Percentiles rank a stretch among this genome's conserved stretches.
Evolutionary conservation across 2,113 vertebrate species (phyloP).

Genomic region (Gasterosteus nipponicus): DNA sequence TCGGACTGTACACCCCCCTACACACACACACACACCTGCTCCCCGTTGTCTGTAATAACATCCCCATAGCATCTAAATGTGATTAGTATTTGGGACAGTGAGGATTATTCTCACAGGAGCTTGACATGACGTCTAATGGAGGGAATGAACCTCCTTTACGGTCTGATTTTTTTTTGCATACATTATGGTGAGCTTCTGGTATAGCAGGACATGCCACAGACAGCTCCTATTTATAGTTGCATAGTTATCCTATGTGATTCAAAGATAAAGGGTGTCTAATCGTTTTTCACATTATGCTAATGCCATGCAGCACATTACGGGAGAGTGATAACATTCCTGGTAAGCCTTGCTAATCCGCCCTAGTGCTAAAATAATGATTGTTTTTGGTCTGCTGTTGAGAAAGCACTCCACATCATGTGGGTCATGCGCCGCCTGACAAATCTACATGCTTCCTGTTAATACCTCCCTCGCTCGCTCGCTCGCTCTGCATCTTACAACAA

Average conservation of each 20-base stretch:
- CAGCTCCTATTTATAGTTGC: slow-evolving; percentile 58
- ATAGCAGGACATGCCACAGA: slow-evolving; percentile 42
- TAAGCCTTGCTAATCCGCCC: slow-evolving; percentile 75
- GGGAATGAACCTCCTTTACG: not conserved
- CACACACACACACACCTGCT: no score
- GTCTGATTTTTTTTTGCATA: slow-evolving; percentile 19
- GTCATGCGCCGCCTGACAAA: slow-evolving; percentile 50
- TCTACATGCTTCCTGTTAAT: slow-evolving; percentile 46
- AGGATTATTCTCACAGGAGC: not conserved
- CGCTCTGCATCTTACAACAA: slow-evolving; percentile 41
- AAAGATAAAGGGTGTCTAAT: slow-evolving; percentile 73
- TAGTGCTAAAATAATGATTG: slow-evolving; percentile 78
- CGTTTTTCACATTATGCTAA: slow-evolving; percentile 75
- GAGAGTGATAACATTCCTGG: slow-evolving; percentile 73
- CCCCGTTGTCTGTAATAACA: not conserved
- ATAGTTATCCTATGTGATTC: slow-evolving; percentile 66
- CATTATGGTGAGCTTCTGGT: slow-evolving; percentile 23
- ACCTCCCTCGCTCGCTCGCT: not conserved
- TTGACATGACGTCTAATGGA: not conserved
- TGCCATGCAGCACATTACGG: slow-evolving; percentile 71
- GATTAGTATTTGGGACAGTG: slow-evolving; percentile 5
- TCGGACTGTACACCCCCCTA: not conserved
- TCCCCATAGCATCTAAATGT: not conserved
- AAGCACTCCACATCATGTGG: slow-evolving; percentile 62
- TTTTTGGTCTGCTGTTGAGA: slow-evolving; percentile 70